Conservation (phyloP, 2,797 vertebrate species). For the Syndactyla subalaris region DNA sequence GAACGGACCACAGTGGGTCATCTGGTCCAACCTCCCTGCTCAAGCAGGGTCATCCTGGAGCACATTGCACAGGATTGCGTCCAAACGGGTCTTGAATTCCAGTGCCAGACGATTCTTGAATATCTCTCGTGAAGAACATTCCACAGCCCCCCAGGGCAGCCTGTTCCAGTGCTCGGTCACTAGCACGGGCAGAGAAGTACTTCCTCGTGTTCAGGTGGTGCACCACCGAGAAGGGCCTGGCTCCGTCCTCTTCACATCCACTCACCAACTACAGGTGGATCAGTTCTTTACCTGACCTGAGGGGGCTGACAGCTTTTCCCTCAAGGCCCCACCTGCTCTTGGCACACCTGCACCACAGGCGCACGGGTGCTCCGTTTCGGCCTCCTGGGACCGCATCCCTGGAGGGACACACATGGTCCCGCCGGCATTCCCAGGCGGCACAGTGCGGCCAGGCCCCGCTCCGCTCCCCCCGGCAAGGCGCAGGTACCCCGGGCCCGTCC, state of each 20-base stretch:
- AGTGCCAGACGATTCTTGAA: neutral
- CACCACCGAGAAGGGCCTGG: neutral
- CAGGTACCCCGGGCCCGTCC: too few species aligned
- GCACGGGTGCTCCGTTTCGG: neutral
- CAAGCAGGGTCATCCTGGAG: neutral
- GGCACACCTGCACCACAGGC: accelerated
- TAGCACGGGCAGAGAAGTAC: too few species aligned
- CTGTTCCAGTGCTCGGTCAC: neutral
- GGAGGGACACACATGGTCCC: neutral
- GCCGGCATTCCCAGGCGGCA: accelerated
- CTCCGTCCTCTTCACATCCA: neutral
- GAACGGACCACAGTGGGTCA: neutral
- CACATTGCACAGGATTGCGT: neutral
- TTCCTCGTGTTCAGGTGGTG: neutral
- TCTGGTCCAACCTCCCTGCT: neutral
- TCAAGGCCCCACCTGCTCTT: neutral
- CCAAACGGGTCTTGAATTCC: neutral
- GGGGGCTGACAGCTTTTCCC: neutral
- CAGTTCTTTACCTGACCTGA: accelerated
- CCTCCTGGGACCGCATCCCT: neutral
- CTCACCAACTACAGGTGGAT: accelerated
- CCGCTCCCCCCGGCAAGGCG: accelerated
- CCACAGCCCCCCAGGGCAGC: neutral
- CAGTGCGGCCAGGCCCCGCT: neutral
- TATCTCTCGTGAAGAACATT: too few species aligned